Percentiles rank a stretch among this genome's conserved stretches.
Conservation (phyloP, 2,113 vertebrate species). For the Podarcis cretensis region DNA sequence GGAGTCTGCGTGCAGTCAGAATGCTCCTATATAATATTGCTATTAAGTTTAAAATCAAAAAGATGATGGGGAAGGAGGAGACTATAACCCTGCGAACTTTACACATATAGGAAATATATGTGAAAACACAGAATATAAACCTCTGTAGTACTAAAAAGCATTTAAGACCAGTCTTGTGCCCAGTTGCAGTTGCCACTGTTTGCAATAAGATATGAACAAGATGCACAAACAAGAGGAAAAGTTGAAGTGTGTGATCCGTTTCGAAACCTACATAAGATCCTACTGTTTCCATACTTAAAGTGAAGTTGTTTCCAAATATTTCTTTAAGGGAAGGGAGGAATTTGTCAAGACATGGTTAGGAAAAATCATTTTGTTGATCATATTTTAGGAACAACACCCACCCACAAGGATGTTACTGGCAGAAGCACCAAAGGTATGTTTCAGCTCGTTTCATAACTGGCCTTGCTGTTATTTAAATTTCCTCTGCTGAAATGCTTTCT, state of each 20-base stretch:
- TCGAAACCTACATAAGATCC: slow-evolving; percentile 35
- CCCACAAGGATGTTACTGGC: slow-evolving; percentile 9
- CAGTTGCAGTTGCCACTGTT: neutral
- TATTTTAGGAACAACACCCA: slow-evolving; percentile 21
- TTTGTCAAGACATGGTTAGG: slow-evolving; percentile 16
- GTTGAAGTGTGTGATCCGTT: slow-evolving; percentile 28
- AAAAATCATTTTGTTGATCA: slow-evolving; percentile 37
- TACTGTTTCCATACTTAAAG: slow-evolving; percentile 21
- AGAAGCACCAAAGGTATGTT: slow-evolving; percentile 27
- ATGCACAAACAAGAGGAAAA: neutral
- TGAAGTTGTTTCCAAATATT: slow-evolving; percentile 38
- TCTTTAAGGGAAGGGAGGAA: slow-evolving; percentile 33
- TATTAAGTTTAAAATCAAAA: neutral
- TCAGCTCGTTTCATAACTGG: slow-evolving; percentile 35
- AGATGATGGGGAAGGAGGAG: neutral
- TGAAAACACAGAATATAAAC: neutral
- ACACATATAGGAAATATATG: neutral
- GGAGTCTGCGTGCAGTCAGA: neutral
- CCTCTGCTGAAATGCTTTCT: slow-evolving; percentile 62
- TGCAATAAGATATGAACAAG: neutral
- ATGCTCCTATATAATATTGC: neutral
- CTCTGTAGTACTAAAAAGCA: neutral
- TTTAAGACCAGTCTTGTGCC: neutral
- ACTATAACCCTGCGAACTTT: neutral
- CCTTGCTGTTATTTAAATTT: slow-evolving; percentile 41